Evolutionary conservation across 2,113 vertebrate species (phyloP).

Genomic region (Vireo altiloquus): DNA sequence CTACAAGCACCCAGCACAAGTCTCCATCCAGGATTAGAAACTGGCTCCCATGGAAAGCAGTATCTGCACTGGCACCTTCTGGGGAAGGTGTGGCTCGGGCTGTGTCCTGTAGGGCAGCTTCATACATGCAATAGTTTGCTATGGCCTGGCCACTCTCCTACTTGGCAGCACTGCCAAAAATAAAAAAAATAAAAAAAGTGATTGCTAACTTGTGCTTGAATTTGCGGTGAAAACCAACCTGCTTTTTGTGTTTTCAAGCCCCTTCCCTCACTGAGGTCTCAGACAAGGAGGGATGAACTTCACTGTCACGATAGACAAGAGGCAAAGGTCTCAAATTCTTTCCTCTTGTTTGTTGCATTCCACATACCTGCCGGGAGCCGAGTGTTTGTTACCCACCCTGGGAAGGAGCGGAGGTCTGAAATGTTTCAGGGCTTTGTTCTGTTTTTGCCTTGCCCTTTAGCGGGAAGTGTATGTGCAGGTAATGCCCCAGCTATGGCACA

Average conservation of each 20-base stretch:
- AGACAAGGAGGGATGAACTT: background rate
- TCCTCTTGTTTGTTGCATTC: background rate
- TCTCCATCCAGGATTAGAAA: background rate
- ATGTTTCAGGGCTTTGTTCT: background rate
- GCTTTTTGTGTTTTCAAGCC: background rate
- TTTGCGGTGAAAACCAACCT: background rate
- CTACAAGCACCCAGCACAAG: background rate
- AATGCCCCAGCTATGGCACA: background rate
- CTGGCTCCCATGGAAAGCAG: background rate
- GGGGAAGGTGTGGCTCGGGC: background rate
- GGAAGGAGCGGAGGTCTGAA: background rate
- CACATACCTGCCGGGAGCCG: accelerated
- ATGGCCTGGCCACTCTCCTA: background rate
- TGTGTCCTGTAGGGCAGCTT: background rate
- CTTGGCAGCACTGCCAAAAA: accelerated
- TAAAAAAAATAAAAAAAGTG: background rate
- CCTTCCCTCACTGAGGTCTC: accelerated
- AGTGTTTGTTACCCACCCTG: accelerated
- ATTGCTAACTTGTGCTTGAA: background rate
- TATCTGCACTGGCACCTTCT: background rate
- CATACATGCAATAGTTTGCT: background rate
- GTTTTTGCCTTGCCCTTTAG: background rate
- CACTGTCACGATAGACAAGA: background rate
- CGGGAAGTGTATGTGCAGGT: background rate
- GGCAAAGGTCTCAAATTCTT: background rate